phyloP scores from a whole-genome alignment of 2,888 invertebrate species.

The Nezara viridula region DNA sequence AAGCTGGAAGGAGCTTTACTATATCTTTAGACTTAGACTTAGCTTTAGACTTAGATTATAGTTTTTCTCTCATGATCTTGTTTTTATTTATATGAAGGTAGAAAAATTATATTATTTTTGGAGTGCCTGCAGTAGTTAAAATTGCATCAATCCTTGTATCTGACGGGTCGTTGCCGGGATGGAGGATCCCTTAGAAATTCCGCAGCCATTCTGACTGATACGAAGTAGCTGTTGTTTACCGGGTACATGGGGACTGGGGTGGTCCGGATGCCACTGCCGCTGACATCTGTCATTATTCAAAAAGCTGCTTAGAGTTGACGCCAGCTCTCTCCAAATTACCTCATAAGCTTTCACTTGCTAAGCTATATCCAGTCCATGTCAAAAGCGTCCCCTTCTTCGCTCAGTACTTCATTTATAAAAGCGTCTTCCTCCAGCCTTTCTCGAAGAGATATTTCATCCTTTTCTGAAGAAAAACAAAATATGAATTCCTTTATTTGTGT shows the following conservation, averaged over 20 bases:
- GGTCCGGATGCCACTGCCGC: not conserved
- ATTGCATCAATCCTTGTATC: not conserved
- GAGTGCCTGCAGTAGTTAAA: not conserved
- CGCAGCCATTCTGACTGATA: not conserved
- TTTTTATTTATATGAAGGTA: too few relatives aligned
- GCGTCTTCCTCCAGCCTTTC: not conserved
- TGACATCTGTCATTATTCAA: constrained; percentile 28
- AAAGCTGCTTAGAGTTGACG: constrained; percentile 28
- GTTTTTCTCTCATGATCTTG: too few relatives aligned
- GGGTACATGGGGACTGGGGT: not conserved
- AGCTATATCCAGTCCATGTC: not conserved
- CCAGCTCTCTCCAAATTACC: not conserved
- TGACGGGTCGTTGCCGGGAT: not conserved
- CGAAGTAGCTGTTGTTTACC: not conserved
- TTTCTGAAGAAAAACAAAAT: not conserved
- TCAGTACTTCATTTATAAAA: not conserved
- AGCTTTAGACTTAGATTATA: too few relatives aligned
- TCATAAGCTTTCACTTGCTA: not conserved
- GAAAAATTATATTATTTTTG: too few relatives aligned
- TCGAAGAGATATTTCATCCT: not conserved
- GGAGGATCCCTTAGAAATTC: not conserved
- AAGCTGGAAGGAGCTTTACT: too few relatives aligned
- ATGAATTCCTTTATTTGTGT: too few relatives aligned
- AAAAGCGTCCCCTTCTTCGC: not conserved
- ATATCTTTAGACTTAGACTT: too few relatives aligned